A percentile compares a stretch with the other conserved stretches of the same genome.
phyloP scores from a whole-genome alignment of 2,888 invertebrate genomes.

The Hemaris fuciformis region DNA sequence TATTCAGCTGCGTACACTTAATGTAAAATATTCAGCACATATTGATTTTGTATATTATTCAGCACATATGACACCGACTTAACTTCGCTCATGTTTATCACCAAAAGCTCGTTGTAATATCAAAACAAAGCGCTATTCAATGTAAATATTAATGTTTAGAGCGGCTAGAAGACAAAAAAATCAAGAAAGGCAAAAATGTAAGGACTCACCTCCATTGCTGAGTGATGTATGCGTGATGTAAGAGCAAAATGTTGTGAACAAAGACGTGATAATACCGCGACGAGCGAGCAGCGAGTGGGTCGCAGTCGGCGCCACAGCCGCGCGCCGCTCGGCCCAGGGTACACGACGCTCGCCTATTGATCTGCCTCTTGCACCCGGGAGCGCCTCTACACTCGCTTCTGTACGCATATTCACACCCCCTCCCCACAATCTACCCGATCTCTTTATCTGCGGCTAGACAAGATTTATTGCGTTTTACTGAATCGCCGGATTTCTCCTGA shows the following conservation, averaged over 20 bases:
- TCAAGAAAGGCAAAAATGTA: no score
- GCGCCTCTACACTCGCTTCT: constrained; percentile 44
- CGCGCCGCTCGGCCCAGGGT: constrained; percentile 39
- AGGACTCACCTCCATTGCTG: constrained; percentile 47
- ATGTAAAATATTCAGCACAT: not conserved
- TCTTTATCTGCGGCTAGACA: constrained; percentile 60
- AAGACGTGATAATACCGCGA: constrained; percentile 22
- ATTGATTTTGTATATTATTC: not conserved
- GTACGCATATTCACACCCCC: constrained; percentile 47
- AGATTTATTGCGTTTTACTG: constrained; percentile 71
- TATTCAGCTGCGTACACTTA: not conserved
- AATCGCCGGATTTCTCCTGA: constrained; percentile 61
- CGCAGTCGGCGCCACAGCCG: constrained; percentile 27
- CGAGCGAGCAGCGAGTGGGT: constrained; percentile 32
- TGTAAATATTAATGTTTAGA: not conserved
- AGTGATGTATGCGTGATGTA: constrained; percentile 9
- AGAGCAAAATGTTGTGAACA: constrained; percentile 1
- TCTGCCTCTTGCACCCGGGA: constrained; percentile 62
- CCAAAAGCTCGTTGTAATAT: not conserved
- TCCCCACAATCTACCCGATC: constrained; percentile 31
- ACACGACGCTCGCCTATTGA: constrained; percentile 65
- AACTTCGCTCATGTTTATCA: not conserved
- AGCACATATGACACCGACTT: not conserved
- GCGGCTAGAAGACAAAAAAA: no score
- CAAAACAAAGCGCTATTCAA: not conserved